These are phyloP conservation scores for Scaptomyza graminum DNA, from an alignment of 1,140 invertebrate genomes.

Conservation along the genomic window DNA sequence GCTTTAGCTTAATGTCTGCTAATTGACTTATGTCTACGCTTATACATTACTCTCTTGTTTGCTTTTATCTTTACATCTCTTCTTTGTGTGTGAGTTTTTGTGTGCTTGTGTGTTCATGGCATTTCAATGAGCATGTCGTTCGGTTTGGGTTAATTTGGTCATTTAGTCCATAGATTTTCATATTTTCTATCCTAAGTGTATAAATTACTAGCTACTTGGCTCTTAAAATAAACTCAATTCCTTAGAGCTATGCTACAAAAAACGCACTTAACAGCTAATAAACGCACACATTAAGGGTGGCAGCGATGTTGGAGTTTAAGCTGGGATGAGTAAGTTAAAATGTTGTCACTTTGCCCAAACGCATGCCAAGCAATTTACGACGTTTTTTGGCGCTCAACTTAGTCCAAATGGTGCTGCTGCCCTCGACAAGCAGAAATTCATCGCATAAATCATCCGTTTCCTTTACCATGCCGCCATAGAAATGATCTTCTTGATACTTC, in stretches of 20 bases:
- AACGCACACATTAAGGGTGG: constrained; percentile 73
- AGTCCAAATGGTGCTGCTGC: constrained; percentile 86
- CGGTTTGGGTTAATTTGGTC: constrained; percentile 69
- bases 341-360: constrained; percentile 87
- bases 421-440: constrained; percentile 85
- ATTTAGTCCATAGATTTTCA: constrained; percentile 78
- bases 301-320: constrained; percentile 3
- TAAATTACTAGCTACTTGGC: constrained; percentile 36
- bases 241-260: constrained; percentile 54
- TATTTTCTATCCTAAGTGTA: constrained; percentile 50
- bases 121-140: constrained; percentile 76
- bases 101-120: constrained; percentile 62
- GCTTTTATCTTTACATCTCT: constrained; percentile 20
- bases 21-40: constrained; percentile 71
- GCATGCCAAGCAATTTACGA: constrained; percentile 86
- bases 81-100: not conserved
- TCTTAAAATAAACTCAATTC: constrained; percentile 9
- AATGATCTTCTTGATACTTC: constrained; percentile 81
- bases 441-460: constrained; percentile 84
- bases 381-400: constrained; percentile 88
- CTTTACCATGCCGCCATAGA: constrained; percentile 77
- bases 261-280: constrained; percentile 77
- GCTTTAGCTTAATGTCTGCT: constrained; percentile 60
- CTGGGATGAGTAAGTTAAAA: constrained; percentile 83
- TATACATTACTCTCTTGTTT: constrained; percentile 25